Evolutionary conservation across 2,113 vertebrate genomes (phyloP).

Genomic region (Percina caprodes): DNA sequence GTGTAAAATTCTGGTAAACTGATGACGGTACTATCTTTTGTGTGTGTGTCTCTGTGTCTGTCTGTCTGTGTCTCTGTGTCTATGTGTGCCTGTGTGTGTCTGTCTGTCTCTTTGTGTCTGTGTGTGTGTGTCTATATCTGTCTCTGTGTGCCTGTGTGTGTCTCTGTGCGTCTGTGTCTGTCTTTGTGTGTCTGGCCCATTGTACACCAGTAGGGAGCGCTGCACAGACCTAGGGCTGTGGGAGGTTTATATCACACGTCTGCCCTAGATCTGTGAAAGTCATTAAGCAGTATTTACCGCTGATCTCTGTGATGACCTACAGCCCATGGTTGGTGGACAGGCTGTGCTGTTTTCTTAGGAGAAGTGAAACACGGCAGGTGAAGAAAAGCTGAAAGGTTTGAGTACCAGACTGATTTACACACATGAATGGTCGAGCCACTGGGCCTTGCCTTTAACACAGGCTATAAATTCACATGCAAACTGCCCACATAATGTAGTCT

Average conservation of each 20-base stretch:
- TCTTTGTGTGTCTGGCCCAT: too few species aligned
- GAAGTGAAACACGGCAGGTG: constrained; percentile 6
- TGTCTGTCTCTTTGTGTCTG: too few species aligned
- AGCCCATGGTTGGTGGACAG: background rate
- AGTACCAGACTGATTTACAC: constrained; percentile 7
- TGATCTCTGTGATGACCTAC: background rate
- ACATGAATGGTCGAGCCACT: background rate
- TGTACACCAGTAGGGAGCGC: constrained; percentile 61
- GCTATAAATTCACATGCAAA: constrained; percentile 36
- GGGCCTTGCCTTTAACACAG: background rate
- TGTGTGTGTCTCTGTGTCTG: too few species aligned
- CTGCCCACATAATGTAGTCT: constrained; percentile 15
- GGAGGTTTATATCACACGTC: background rate
- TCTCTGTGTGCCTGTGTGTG: too few species aligned
- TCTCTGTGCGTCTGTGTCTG: too few species aligned
- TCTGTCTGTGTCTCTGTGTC: too few species aligned
- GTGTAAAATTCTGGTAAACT: background rate
- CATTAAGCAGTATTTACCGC: background rate
- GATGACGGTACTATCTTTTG: background rate
- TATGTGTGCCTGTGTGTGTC: too few species aligned
- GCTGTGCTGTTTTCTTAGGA: background rate
- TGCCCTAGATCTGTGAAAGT: background rate
- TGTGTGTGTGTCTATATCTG: too few species aligned
- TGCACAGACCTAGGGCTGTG: background rate
- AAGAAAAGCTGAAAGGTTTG: background rate